Percentiles rank a stretch among this genome's conserved stretches.
phyloP scores from a whole-genome alignment of 1,140 invertebrate species.

The Agrilus planipennis region DNA sequence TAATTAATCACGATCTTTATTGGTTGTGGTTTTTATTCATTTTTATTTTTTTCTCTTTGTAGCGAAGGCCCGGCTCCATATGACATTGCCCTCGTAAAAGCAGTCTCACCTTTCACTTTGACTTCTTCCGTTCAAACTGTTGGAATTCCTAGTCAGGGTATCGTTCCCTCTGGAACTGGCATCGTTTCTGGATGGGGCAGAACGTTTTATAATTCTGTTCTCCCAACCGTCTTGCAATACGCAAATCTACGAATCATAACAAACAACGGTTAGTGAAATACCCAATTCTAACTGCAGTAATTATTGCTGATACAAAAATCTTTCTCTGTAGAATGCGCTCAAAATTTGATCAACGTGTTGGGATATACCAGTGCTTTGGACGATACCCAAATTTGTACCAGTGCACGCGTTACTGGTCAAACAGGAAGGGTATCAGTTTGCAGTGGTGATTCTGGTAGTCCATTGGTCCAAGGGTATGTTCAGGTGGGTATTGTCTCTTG shows the following conservation, averaged over 20 bases:
- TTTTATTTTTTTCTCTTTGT: constrained; percentile 10
- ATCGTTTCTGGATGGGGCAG: constrained; percentile 36
- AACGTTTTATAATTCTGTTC: too few relatives aligned
- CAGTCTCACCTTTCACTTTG: constrained; percentile 41
- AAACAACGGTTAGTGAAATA: too few relatives aligned
- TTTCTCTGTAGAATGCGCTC: too few relatives aligned
- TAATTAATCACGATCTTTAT: constrained; percentile 8
- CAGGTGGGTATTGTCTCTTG: constrained; percentile 57
- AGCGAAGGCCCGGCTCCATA: constrained; percentile 39
- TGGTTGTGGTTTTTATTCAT: constrained; percentile 1
- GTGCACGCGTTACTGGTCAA: too few relatives aligned
- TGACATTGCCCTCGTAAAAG: constrained; percentile 51
- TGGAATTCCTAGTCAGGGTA: constrained; percentile 33
- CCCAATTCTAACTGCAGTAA: too few relatives aligned
- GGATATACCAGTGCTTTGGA: too few relatives aligned
- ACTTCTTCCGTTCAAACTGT: constrained; percentile 40
- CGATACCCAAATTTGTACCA: too few relatives aligned
- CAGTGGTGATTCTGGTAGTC: constrained; percentile 46
- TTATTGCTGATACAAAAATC: too few relatives aligned
- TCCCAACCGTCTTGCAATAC: too few relatives aligned
- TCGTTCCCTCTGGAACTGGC: constrained; percentile 19
- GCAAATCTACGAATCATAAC: too few relatives aligned
- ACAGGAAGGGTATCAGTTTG: constrained; percentile 31
- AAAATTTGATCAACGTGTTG: too few relatives aligned
- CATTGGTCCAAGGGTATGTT: constrained; percentile 32